Evolutionary conservation across 2,888 invertebrate species (phyloP), one percentile per base, ranked within the genome.

Genomic region (Pollenia amentaria): DNA sequence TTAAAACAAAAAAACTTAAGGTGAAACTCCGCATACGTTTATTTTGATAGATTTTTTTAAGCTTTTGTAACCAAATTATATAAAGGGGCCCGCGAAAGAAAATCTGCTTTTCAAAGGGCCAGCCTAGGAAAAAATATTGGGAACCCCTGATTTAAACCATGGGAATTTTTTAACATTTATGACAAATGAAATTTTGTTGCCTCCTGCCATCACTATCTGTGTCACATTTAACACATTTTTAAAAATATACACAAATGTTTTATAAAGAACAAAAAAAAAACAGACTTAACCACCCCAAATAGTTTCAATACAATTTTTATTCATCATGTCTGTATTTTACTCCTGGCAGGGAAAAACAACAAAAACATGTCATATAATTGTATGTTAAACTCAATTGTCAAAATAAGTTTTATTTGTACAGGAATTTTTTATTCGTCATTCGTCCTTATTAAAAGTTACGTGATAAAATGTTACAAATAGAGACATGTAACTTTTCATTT

Each of bases 381-480:
- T 80, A 40, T n/a, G 44, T 21, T 11, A 10, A 40, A 38, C 7
- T 14, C 14, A 64, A 72, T 76, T 72, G 57, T 57, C 53, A 62
- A 65, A 81, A 77, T 60, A 78, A 81, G 40, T 77, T 76, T 12
- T 77, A 21, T n/a, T 10, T 16, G 76, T 85, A 57, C 76, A 60
- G 75, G 70, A 84, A 79, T 84, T 75, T 76, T 48, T 21, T 70
- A 46, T 9, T 38, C 42, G 65, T 73, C 40, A n/a, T 67, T 73
- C 53, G 73, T 80, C 38, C 80, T 65, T 70, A 60, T 72, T 81
- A 53, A 10, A 81, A 70, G 85, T 81, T 83, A 83, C 82, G 86
- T 86, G 86, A 83, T 83, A 79, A 72, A 83, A 86, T 86, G 86
- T 82, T 73, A 82, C 82, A 82, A 21, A 44, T 57, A 64, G 73